Base-by-base conservation (phyloP, 2,888 invertebrate genomes). In the Cyrtodaria siliqua region DNA sequence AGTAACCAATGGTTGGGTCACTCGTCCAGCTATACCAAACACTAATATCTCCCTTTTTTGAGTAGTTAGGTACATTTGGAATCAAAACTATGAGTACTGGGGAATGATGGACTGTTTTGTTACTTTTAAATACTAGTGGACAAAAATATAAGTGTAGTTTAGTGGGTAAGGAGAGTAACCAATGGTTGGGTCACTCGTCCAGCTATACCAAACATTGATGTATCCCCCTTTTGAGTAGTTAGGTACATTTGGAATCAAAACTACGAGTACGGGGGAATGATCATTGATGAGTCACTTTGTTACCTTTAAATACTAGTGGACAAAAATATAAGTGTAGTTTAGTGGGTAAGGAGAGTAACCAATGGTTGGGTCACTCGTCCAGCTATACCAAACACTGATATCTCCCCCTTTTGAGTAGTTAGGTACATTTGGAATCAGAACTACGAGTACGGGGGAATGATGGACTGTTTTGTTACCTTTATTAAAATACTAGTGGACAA, bases 11-110 rank as follows among this genome's bases (percentile, higher is more conserved):
- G 20, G 20, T 16, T 27, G 16, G 33, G 14, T 52, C 12, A 18
- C 62, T 57, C 16, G 16, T 73, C 73, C 73, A 73, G 73, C 73
- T 73, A n/a, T n/a, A n/a, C n/a, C n/a, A n/a, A 16, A 61, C 49
- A 14, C 33, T 38, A 8, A 38, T 38, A 40, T 12, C 27, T 70
- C 38, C 40, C 16, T 38, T 38, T 8, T 38, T 16, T 16, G 9
- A 16, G 16, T 12, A 38, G 40, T 38, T 8, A 38, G 16, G 40
- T 12, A 38, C 16, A 16, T 8, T 12, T 16, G 16, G 40, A 38
- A 16, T 16, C 40, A 38, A 8, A 38, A 38, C n/a, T n/a, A n/a
- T n/a, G n/a, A n/a, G n/a, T n/a, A n/a, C n/a, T n/a, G n/a, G n/a
- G n/a, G n/a, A n/a, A n/a, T n/a, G n/a, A n/a, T n/a, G n/a, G n/a